A percentile compares a stretch with the other conserved stretches of the same genome.
phyloP scores from a whole-genome alignment of 2,888 invertebrate genomes.

The Dryadula phaetusa region DNA sequence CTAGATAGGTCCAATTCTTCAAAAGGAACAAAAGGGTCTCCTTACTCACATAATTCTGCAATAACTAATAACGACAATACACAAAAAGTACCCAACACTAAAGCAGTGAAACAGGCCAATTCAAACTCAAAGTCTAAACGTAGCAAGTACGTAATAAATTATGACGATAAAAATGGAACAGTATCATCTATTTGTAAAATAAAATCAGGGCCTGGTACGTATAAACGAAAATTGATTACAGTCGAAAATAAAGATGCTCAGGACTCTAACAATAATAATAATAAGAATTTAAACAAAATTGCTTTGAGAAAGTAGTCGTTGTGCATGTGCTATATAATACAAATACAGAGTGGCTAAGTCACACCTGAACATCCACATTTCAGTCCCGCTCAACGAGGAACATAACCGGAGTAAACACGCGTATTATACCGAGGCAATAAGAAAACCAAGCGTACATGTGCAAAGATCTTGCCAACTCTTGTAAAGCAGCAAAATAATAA shows the following conservation, averaged over 20 bases:
- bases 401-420: slow-evolving; percentile 59
- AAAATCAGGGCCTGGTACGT: slow-evolving; percentile 57
- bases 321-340: slow-evolving; percentile 66
- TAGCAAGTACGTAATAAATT: slow-evolving; percentile 77
- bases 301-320: slow-evolving; percentile 78
- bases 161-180: slow-evolving; percentile 79
- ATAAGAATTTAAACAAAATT: slow-evolving; percentile 66
- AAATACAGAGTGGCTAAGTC: slow-evolving; percentile 52
- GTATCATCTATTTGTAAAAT: slow-evolving; percentile 76
- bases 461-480: slow-evolving; percentile 78
- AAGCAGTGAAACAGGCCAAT: slow-evolving; percentile 43
- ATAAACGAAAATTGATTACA: slow-evolving; percentile 61
- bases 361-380: slow-evolving; percentile 64
- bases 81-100: slow-evolving; percentile 43
- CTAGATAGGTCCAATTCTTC: not conserved
- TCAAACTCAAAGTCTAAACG: slow-evolving; percentile 53
- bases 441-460: slow-evolving; percentile 64
- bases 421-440: slow-evolving; percentile 62
- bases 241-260: slow-evolving; percentile 63
- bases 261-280: slow-evolving; percentile 58
- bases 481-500: slow-evolving; percentile 48
- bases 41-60: slow-evolving; percentile 25
- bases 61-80: slow-evolving; percentile 38
- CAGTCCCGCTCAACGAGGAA: slow-evolving; percentile 75
- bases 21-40: slow-evolving; percentile 31